Base-by-base conservation (phyloP, 2,888 invertebrate genomes). In the Cyclophora punctaria region DNA sequence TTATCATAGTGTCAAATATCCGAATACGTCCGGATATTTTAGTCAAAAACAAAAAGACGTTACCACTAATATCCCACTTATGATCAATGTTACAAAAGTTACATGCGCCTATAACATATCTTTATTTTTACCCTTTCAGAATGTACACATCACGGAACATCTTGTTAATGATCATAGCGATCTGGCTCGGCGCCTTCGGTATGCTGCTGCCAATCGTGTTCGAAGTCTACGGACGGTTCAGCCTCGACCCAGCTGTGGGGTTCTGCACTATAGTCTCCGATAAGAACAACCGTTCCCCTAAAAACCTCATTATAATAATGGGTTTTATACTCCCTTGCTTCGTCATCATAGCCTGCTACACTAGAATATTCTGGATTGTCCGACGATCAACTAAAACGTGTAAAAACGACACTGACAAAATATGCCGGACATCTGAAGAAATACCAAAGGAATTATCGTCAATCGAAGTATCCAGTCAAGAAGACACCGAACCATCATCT, bases 151-250 rank as follows among this genome's bases (percentile, higher is more conserved):
- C 47, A 45, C 50, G 41, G 41, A 58, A 58, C 7, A 46, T 60
- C 7, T 46, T 35, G n/a, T 49, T 58, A 7, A 60, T 60, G 59
- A 44, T 58, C 7, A 41, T 48, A 5, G 47, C 47, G 2, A 52
- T 60, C 40, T 60, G 59, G 59, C 34, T 52, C 5, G 50, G 45
- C 3, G 46, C 50, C n/a, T 43, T 56, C 2, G 41, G 33, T 2
- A 50, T 56, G 47, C 0, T 49, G 1, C 4, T 48, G 2, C 56
- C 58, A 5, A 45, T 45, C 34, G 20, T 48, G 5, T 46, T 52
- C 3, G 58, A 53, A 41, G 5, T 53, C 41, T 56, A 54, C 56
- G 59, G 59, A 3, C 54, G 50, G 0, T 51, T 56, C 41, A 55
- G 58, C 44, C 40, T 60, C 7, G 53, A 60, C 34, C 47, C 53